Evolutionary conservation across 2,113 vertebrate genomes (phyloP).

Genomic region (Phalacrocorax pelagicus): DNA sequence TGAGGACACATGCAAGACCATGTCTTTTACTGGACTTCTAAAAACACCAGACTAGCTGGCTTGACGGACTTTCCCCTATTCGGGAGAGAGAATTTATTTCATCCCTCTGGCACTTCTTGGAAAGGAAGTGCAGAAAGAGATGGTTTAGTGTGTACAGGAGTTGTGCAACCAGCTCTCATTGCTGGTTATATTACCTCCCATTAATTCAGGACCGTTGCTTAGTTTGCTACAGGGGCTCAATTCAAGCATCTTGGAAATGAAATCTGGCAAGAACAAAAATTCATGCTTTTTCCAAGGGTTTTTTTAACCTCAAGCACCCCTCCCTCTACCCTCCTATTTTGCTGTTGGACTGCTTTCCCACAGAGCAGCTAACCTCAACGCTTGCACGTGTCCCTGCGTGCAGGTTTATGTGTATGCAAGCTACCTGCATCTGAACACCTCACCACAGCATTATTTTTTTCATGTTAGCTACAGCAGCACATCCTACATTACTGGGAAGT

Average conservation of each 20-base stretch:
- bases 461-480: not conserved
- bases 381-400: not conserved
- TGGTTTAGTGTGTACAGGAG: not conserved
- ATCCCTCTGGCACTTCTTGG: not conserved
- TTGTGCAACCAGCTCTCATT: not conserved
- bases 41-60: not conserved
- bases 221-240: not conserved
- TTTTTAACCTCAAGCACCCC: not conserved
- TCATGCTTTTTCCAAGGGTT: not conserved
- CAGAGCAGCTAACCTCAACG: not conserved
- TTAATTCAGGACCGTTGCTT: not conserved
- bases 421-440: not conserved
- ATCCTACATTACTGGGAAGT: not conserved
- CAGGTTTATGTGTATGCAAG: not conserved
- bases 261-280: not conserved
- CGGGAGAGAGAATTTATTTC: not conserved
- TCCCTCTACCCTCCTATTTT: not conserved
- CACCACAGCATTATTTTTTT: not conserved
- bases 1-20: not conserved
- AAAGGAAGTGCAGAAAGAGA: not conserved
- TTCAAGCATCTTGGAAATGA: not conserved
- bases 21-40: not conserved
- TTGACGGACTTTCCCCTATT: not conserved
- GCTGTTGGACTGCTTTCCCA: not conserved
- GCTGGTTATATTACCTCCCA: not conserved